Base-by-base conservation (phyloP, 1,140 invertebrate species). In the Panonychus citri region DNA sequence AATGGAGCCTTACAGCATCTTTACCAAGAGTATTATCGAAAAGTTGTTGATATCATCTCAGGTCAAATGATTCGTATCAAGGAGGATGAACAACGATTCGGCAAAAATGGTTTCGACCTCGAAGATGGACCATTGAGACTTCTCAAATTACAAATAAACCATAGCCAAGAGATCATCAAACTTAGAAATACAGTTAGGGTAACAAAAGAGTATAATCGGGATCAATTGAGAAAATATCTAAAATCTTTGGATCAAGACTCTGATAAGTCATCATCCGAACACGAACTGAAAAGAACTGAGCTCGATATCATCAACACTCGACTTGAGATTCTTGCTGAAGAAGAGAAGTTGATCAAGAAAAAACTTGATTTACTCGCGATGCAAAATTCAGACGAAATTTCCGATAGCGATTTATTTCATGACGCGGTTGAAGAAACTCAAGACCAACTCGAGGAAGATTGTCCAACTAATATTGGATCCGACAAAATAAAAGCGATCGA, bases 21-120 rank as follows among this genome's bases (percentile, higher is more conserved):
- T 13, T 70, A 71, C 57, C 64, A 67, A n/a, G 66, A 69, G 34
- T 71, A 70, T 61, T 70, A 70, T 51, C 62, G 60, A 26, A 64
- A 58, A 55, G 70, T 66, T 17, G 59, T 59, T 24, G 56, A 61
- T 3, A 57, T 69, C 12, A 61, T 68, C 54, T 40, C 61, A 66
- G 21, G 63, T 55, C 46, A 63, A 67, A 19, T 65, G 66, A 34
- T 67, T 59, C 65, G 70, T 50, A 64, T 62, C 26, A 51, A 70
- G 3, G 66, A 65, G 13, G 70, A 72, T 57, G 66, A 65, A 54
- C 67, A 67, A 53, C 60, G 58, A 27, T 70, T 66, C 66, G 69
- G 69, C 10, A 62, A 64, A 55, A 64, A 55, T 40, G 65, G 68
- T n/a, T 70, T 69, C 65, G 64, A 67, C 42, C 30, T 68, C 3